Percentiles rank a stretch among this genome's conserved stretches.
phyloP scores from a whole-genome alignment of 2,113 vertebrate genomes.

The Litocranius walleri region DNA sequence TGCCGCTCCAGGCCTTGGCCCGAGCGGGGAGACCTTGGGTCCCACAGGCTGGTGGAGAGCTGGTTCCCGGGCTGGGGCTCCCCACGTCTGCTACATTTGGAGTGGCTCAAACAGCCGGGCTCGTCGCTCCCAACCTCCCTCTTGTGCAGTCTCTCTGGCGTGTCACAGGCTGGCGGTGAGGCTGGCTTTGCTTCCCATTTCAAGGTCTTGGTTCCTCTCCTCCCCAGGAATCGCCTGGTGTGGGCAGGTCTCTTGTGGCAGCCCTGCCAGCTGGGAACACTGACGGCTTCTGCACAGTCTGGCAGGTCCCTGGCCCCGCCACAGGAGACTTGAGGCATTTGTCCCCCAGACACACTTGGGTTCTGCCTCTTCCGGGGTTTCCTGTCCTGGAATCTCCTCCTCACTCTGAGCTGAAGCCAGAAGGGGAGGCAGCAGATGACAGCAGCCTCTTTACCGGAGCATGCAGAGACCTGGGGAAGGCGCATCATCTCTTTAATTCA shows the following conservation, averaged over 20 bases:
- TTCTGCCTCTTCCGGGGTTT: not conserved
- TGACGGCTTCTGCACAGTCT: not conserved
- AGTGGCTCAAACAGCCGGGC: not conserved
- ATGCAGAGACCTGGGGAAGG: too few relatives aligned
- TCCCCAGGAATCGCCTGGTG: not conserved
- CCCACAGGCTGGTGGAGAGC: not conserved
- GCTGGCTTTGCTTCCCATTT: not conserved
- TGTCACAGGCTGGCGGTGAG: too few relatives aligned
- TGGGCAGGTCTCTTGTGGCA: not conserved
- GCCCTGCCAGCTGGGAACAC: not conserved
- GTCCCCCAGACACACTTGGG: rapidly evolving
- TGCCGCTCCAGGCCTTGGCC: not conserved
- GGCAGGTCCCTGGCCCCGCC: not conserved
- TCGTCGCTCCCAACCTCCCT: rapidly evolving
- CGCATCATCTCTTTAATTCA: rapidly evolving
- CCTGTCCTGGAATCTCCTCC: not conserved
- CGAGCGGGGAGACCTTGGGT: rapidly evolving
- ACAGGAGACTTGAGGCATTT: rapidly evolving
- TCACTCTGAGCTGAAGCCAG: not conserved
- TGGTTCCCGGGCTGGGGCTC: not conserved
- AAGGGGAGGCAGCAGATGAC: not conserved
- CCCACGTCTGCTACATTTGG: not conserved
- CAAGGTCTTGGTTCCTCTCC: not conserved
- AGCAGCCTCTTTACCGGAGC: not conserved
- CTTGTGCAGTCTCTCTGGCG: rapidly evolving